These are phyloP conservation scores for Stramonita haemastoma DNA, from an alignment of 2,888 invertebrate genomes.

Conservation along the genomic window DNA sequence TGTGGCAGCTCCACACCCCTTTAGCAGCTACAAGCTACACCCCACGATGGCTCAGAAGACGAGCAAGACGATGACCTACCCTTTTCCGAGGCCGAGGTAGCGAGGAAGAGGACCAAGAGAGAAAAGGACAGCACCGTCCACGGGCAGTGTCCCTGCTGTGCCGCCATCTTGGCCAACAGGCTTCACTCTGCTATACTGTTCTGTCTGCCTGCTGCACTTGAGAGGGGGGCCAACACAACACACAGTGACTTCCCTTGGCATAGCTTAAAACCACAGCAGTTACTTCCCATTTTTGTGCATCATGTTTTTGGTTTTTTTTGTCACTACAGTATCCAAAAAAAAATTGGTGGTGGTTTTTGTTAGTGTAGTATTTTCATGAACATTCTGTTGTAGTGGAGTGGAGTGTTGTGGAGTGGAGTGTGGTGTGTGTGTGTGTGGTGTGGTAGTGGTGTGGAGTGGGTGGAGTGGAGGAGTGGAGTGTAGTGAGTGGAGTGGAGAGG, in stretches of 20 bases:
- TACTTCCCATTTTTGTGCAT: not conserved
- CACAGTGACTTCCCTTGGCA: conserved; percentile 10
- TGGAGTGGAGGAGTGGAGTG: too few species aligned
- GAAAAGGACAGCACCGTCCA: not conserved
- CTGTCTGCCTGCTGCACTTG: not conserved
- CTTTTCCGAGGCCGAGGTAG: not conserved
- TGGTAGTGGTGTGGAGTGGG: too few species aligned
- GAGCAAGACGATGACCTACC: conserved; percentile 11
- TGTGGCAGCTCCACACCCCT: not conserved
- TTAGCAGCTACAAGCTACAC: not conserved
- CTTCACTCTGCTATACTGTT: not conserved
- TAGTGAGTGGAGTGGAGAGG: too few species aligned
- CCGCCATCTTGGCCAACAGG: conserved; percentile 37
- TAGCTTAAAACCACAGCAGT: not conserved
- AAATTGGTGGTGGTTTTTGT: too few species aligned
- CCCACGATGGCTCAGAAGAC: not conserved
- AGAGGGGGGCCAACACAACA: not conserved
- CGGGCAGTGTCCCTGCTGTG: not conserved
- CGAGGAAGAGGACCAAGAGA: not conserved
- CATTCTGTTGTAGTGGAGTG: too few species aligned
- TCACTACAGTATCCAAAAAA: too few species aligned
- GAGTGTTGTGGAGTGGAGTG: too few species aligned
- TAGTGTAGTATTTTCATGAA: too few species aligned
- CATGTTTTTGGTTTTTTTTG: not conserved
- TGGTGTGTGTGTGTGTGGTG: too few species aligned